Evolutionary conservation across 2,888 invertebrate genomes (phyloP), one percentile per base, ranked within the genome.

Genomic region (Steinernema hermaphroditum): DNA sequence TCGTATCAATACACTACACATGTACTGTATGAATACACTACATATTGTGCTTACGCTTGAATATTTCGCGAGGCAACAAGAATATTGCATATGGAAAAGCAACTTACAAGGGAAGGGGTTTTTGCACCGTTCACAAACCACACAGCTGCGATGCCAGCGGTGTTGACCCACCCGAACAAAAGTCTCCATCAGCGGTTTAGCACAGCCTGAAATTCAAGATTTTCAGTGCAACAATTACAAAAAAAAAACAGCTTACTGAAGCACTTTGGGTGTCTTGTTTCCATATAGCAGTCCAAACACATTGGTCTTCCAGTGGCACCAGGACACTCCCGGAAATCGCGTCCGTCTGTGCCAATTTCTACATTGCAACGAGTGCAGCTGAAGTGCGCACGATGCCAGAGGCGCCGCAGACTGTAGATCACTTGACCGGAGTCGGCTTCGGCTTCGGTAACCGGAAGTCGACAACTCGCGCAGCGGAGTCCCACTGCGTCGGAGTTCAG

Each of bases 251-350:
- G 6, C 27, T 6, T 6, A 54, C 54, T 14, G 32, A 62, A 62
- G 57, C 72, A 72, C 16, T 32, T 32, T 16, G 72, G 72, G 24
- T 72, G 72, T 8, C 44, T 44, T 12, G 34, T 50, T 2, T 72
- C 72, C 72, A 72, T 72, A 34, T 68, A 70, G 41, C 72, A 72
- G 69, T 72, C 72, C 49, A 72, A 22, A 43, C 72, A 72, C 41
- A 72, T 72, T 14, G 72, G 72, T 9, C 50, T 16, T 12, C 37
- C 49, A 8, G 12, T 24, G 14, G 46, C 69, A 37, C 43, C 46
- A 32, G 37, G 34, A 54, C 43, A 22, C 22, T 44, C 50, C 29
- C 72, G 68, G 29, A 72, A 72, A 4, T 72, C 72, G 32, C 49
- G 37, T n/a, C 32, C 24, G n/a, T 70, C 41, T 1, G 24, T 29